Percentiles rank a stretch among this genome's conserved stretches.
These are phyloP conservation scores for Halichoeres trimaculatus DNA, from an alignment of 2,113 vertebrate genomes.

Conservation along the genomic window DNA sequence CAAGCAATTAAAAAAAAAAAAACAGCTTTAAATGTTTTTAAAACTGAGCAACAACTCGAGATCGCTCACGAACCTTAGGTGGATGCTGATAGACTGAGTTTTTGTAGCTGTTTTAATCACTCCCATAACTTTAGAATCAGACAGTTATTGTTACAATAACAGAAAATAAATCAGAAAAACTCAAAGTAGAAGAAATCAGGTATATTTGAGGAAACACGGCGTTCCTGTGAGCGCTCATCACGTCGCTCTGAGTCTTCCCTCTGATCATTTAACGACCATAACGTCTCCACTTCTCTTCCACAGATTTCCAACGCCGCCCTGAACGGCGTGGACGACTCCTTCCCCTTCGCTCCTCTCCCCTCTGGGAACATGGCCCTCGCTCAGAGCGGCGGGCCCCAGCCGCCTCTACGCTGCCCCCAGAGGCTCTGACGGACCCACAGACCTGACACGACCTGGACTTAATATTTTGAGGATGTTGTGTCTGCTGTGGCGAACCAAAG, in stretches of 20 bases:
- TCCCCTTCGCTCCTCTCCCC: slow-evolving; percentile 4
- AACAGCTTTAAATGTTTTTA: too few relatives aligned
- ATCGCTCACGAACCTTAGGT: too few relatives aligned
- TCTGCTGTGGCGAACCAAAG: not conserved
- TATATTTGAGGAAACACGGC: too few relatives aligned
- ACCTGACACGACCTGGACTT: not conserved
- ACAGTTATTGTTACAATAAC: too few relatives aligned
- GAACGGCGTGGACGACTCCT: slow-evolving; percentile 24
- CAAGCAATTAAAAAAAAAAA: too few relatives aligned
- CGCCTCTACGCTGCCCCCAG: not conserved
- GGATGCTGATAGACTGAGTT: too few relatives aligned
- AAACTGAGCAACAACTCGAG: too few relatives aligned
- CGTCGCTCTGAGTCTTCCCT: not conserved
- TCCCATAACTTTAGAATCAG: too few relatives aligned
- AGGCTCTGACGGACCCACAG: not conserved
- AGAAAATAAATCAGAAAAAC: too few relatives aligned
- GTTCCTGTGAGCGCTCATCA: too few relatives aligned
- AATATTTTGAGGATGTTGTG: not conserved
- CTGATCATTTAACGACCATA: not conserved
- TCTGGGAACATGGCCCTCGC: slow-evolving; percentile 18
- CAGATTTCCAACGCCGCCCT: slow-evolving; percentile 37
- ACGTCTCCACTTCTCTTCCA: not conserved
- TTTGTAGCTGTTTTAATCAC: too few relatives aligned
- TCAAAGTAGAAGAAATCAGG: too few relatives aligned
- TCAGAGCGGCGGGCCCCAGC: not conserved